Evolutionary conservation across 2,888 invertebrate genomes (phyloP).

Genomic region (Villa cingulata): DNA sequence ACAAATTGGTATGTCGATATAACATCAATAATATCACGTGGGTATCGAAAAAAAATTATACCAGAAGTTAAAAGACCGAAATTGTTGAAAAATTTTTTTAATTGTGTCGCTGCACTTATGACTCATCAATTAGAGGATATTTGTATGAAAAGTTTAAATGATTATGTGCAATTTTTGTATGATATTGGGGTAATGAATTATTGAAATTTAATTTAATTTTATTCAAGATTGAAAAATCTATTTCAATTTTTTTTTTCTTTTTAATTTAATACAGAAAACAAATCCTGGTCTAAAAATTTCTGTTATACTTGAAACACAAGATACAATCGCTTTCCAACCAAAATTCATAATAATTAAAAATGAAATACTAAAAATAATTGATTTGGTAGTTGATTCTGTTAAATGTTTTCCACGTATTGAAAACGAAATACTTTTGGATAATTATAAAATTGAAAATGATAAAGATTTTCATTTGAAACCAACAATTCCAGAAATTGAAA

Average conservation of each 20-base stretch:
- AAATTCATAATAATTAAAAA: constrained; percentile 60
- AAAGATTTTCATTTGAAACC: constrained; percentile 38
- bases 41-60: constrained; percentile 50
- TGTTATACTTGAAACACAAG: constrained; percentile 33
- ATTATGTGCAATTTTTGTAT: constrained; percentile 41
- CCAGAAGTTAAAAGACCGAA: constrained; percentile 51
- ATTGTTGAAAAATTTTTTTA: constrained; percentile 63
- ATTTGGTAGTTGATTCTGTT: constrained; percentile 60
- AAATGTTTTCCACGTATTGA: constrained; percentile 64
- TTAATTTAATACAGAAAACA: constrained; percentile 39
- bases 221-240: too few relatives aligned
- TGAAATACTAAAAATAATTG: constrained; percentile 54
- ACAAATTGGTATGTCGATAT: constrained; percentile 38
- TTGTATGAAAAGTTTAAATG: constrained; percentile 61
- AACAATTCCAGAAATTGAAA: constrained; percentile 54
- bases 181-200: not conserved
- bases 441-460: constrained; percentile 21
- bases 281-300: constrained; percentile 50
- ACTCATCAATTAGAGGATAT: constrained; percentile 72
- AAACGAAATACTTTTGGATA: constrained; percentile 44
- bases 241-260: too few relatives aligned
- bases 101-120: constrained; percentile 77
- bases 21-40: constrained; percentile 38
- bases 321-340: constrained; percentile 56
- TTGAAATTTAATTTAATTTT: too few relatives aligned